These are phyloP conservation scores for Aleadryas rufinucha DNA, from an alignment of 2,113 vertebrate genomes.

Conservation along the genomic window DNA sequence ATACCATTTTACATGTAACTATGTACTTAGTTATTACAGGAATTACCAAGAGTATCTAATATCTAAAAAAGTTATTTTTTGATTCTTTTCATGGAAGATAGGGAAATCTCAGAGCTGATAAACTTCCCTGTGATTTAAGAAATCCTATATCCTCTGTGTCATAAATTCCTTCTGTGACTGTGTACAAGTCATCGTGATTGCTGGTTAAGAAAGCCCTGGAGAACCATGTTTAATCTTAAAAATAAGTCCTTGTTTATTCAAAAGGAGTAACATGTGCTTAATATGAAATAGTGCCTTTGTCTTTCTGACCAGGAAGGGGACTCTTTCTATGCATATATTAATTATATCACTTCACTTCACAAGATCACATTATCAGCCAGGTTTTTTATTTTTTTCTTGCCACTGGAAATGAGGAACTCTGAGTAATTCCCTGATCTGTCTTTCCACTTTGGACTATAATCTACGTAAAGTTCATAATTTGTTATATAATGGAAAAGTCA, in stretches of 20 bases:
- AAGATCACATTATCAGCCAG: neutral
- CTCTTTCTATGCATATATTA: neutral
- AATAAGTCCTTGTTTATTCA: neutral
- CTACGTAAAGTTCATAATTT: neutral
- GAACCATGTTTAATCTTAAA: neutral
- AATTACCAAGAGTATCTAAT: neutral
- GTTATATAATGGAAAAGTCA: neutral
- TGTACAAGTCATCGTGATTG: neutral
- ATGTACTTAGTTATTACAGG: neutral
- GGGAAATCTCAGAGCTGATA: neutral
- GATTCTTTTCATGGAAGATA: neutral
- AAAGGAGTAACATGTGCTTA: neutral
- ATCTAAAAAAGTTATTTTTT: neutral
- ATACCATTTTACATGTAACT: neutral
- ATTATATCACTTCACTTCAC: neutral
- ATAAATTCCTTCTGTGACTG: neutral
- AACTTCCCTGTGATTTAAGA: neutral
- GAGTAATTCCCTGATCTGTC: neutral
- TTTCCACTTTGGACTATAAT: neutral
- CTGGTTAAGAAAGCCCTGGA: neutral
- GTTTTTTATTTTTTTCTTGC: neutral
- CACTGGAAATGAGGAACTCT: neutral
- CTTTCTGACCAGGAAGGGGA: neutral
- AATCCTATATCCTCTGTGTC: neutral
- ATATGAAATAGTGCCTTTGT: neutral